These are phyloP conservation scores for Uromys caudimaculatus DNA, from an alignment of 2,797 vertebrate species.

Conservation along the genomic window DNA sequence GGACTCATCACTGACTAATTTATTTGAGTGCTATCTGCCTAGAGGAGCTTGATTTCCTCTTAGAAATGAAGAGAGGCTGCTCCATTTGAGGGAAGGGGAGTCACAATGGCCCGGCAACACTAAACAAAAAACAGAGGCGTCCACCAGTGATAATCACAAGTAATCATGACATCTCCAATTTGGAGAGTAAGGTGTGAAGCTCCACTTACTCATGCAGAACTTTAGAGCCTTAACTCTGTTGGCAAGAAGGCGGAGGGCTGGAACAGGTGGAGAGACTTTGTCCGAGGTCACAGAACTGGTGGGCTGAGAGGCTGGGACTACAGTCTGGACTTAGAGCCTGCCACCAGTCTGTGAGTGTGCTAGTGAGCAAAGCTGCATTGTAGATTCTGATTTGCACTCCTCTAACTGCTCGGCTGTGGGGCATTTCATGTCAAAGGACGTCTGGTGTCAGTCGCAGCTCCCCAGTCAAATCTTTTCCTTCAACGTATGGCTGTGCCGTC, in stretches of 20 bases:
- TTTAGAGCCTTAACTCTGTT: slow-evolving; percentile 5
- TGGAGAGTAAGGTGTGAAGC: background rate
- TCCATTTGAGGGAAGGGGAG: background rate
- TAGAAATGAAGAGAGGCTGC: slow-evolving; percentile 27
- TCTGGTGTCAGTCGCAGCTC: background rate
- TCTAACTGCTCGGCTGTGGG: background rate
- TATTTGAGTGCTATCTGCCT: background rate
- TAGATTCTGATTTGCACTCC: background rate
- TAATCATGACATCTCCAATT: background rate
- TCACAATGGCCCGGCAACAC: background rate
- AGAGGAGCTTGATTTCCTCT: slow-evolving; percentile 31
- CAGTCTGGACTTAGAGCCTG: background rate
- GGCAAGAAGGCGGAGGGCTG: background rate
- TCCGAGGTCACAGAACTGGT: background rate
- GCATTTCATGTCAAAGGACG: background rate
- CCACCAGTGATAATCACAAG: background rate
- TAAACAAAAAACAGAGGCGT: slow-evolving; percentile 3
- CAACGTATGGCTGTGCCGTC: background rate
- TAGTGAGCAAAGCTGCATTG: background rate
- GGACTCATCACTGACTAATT: background rate
- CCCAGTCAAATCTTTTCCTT: background rate
- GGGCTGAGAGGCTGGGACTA: background rate
- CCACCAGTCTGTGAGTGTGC: background rate
- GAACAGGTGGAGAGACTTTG: background rate
- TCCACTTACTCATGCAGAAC: background rate